phyloP scores from a whole-genome alignment of 37 sponge, comb jelly and placozoan species.

The Aplysina aerophoba region DNA sequence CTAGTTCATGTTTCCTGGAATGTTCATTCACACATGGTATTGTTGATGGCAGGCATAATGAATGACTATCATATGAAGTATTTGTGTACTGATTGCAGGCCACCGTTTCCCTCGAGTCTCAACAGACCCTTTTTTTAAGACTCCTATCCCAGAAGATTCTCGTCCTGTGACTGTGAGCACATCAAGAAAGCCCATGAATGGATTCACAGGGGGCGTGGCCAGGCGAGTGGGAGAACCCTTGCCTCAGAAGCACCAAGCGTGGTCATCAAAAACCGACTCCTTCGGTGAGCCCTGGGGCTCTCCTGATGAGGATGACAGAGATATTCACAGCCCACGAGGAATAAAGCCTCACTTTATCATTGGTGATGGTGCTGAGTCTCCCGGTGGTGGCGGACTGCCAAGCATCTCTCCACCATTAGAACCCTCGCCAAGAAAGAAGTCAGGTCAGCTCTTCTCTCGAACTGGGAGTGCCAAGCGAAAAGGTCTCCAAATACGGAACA shows the following conservation, averaged over 20 bases:
- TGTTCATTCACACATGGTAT: too few relatives aligned
- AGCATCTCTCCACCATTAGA: neutral
- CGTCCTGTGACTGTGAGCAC: neutral
- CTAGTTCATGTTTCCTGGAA: too few relatives aligned
- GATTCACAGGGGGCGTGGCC: neutral
- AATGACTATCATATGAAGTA: too few relatives aligned
- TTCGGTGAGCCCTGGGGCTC: neutral
- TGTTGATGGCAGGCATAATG: too few relatives aligned
- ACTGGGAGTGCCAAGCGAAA: neutral
- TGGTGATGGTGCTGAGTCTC: neutral
- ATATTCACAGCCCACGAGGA: neutral
- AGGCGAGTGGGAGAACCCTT: neutral
- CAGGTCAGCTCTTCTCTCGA: neutral
- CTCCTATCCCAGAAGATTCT: neutral
- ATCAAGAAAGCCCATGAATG: neutral
- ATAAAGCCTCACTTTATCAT: neutral
- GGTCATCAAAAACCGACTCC: slow-evolving; percentile 5
- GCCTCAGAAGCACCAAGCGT: slow-evolving; percentile 13
- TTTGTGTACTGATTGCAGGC: too few relatives aligned
- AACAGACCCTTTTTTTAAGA: neutral
- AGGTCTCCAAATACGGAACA: neutral
- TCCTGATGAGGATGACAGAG: neutral
- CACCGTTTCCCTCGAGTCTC: neutral
- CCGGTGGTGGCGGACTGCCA: neutral
- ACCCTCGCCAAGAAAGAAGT: neutral